Conservation (phyloP, 1,140 invertebrate genomes). For the Orius laevigatus region DNA sequence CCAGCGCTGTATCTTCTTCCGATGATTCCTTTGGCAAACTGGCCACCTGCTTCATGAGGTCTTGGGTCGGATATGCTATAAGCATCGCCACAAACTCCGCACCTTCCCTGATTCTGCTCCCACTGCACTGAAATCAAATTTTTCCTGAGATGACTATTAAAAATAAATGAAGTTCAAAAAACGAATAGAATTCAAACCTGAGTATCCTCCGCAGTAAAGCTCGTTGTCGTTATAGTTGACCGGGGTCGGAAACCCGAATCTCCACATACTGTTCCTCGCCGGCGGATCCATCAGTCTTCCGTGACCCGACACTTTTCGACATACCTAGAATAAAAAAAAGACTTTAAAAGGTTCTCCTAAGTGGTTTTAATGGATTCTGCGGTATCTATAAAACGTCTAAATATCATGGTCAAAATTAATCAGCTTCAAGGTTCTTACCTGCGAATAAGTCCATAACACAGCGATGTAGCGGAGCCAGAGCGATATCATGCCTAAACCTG, state of each 20-base stretch:
- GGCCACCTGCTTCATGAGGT: conserved; percentile 74
- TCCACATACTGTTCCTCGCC: conserved; percentile 81
- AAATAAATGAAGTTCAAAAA: conserved; percentile 1
- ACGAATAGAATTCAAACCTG: conserved; percentile 39
- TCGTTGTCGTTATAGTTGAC: conserved; percentile 91
- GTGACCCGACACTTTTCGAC: conserved; percentile 42
- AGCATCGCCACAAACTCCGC: conserved; percentile 78
- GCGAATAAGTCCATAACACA: too few species aligned
- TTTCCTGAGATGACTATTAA: conserved; percentile 1
- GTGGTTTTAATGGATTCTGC: too few species aligned
- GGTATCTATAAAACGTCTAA: too few species aligned
- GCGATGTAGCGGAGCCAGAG: too few species aligned
- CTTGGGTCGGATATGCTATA: conserved; percentile 52
- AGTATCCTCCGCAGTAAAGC: conserved; percentile 64
- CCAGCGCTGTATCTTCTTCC: conserved; percentile 62
- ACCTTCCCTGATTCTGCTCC: conserved; percentile 66
- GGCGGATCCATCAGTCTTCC: conserved; percentile 77
- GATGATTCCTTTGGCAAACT: conserved; percentile 70
- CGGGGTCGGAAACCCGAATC: conserved; percentile 80
- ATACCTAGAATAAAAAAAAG: too few species aligned
- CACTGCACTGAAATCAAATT: conserved; percentile 50
- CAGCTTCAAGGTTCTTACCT: too few species aligned
- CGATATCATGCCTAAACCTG: too few species aligned
- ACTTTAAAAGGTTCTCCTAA: too few species aligned
- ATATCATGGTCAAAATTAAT: too few species aligned